phyloP scores from a whole-genome alignment of 2,797 vertebrate species.

The Coregonus suidteri region DNA sequence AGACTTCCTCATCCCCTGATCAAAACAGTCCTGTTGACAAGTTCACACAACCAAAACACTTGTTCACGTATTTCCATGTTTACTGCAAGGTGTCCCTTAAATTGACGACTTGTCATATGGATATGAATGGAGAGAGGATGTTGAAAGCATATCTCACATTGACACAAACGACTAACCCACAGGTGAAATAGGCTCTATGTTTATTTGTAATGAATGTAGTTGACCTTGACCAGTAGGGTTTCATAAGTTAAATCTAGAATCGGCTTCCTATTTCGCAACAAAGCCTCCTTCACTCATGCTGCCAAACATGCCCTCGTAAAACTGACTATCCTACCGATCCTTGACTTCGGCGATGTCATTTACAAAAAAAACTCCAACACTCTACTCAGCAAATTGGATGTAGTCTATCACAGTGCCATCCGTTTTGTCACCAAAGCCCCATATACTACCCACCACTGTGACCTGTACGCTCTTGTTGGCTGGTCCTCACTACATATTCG shows the following conservation, averaged over 20 bases:
- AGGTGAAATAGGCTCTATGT: background rate
- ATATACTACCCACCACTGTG: no score
- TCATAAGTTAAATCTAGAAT: conserved; percentile 40
- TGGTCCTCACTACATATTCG: no score
- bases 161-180: background rate
- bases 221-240: conserved; percentile 29
- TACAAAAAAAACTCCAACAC: no score
- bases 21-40: conserved; percentile 78
- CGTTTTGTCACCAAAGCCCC: no score
- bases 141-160: conserved; percentile 1
- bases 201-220: background rate
- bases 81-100: conserved; percentile 41
- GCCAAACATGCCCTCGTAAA: no score
- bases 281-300: no score
- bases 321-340: no score
- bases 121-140: conserved; percentile 41
- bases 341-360: no score
- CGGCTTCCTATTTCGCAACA: no score
- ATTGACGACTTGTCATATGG: conserved; percentile 43
- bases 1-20: conserved; percentile 68
- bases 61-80: conserved; percentile 38
- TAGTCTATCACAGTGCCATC: no score
- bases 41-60: conserved; percentile 56
- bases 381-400: no score
- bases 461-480: no score